Conservation (phyloP, 2,113 vertebrate genomes). For the Daboia siamensis region DNA sequence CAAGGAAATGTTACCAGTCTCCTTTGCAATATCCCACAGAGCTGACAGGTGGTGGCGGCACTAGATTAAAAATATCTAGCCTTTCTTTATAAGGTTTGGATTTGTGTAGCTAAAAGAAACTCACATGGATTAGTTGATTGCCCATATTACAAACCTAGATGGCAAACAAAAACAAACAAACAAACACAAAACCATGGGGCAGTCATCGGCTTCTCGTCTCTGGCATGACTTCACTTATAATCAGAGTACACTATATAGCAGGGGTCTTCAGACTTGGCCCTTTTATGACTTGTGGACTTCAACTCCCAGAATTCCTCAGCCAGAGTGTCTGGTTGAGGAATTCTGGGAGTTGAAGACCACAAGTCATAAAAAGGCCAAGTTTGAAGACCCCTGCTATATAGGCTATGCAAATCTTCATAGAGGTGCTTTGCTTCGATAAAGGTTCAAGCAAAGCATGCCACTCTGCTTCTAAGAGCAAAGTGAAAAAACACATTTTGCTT, state of each 20-base stretch:
- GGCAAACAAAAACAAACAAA: conserved; percentile 22
- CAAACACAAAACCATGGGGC: conserved; percentile 30
- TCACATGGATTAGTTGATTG: conserved; percentile 34
- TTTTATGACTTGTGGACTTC: too few species aligned
- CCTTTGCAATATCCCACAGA: conserved; percentile 33
- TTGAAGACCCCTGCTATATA: too few species aligned
- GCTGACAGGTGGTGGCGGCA: background rate
- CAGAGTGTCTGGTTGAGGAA: too few species aligned
- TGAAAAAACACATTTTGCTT: background rate
- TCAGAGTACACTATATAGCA: background rate
- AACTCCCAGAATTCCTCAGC: too few species aligned
- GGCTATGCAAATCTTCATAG: background rate
- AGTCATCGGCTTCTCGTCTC: background rate
- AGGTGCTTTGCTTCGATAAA: background rate
- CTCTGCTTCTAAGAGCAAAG: background rate
- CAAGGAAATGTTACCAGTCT: conserved; percentile 39
- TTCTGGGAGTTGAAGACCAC: too few species aligned
- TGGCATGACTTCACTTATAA: background rate
- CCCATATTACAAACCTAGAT: conserved; percentile 41
- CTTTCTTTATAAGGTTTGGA: conserved; percentile 18
- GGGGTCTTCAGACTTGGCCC: too few species aligned
- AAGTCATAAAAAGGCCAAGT: too few species aligned
- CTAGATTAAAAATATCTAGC: background rate
- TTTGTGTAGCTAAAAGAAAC: conserved; percentile 29
- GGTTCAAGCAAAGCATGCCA: background rate